Evolutionary conservation across 2,888 invertebrate genomes (phyloP).

Genomic region (Cephus pygmeus): DNA sequence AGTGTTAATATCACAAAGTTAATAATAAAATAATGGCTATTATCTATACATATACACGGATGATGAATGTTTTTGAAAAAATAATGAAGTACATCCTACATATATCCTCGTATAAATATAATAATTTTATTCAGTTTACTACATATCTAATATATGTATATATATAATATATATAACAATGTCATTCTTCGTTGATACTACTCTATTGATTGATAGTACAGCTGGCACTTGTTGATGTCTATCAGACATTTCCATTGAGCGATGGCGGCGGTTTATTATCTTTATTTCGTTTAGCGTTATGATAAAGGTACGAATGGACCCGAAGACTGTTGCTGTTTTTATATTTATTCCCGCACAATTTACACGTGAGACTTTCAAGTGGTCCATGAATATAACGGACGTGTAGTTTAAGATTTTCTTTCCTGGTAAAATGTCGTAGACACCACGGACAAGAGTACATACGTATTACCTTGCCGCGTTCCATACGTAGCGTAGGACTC

Average conservation of each 20-base stretch:
- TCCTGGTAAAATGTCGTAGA: slow-evolving; percentile 61
- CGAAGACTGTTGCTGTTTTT: slow-evolving; percentile 63
- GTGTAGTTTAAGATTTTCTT: slow-evolving; percentile 76
- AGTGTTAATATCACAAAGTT: background rate
- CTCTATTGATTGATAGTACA: background rate
- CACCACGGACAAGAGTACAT: slow-evolving; percentile 65
- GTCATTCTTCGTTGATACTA: slow-evolving; percentile 1
- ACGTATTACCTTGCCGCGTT: slow-evolving; percentile 60
- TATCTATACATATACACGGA: background rate
- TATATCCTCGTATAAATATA: background rate
- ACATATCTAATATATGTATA: background rate
- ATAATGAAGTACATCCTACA: background rate
- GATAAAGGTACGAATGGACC: slow-evolving; percentile 63
- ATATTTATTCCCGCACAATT: slow-evolving; percentile 74
- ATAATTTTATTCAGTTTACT: background rate
- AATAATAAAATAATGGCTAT: background rate
- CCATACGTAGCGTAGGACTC: slow-evolving; percentile 60
- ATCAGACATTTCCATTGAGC: slow-evolving; percentile 30
- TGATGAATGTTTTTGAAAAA: background rate
- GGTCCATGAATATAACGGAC: slow-evolving; percentile 79
- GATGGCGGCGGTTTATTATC: slow-evolving; percentile 38
- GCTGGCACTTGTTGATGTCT: background rate
- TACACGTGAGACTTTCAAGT: slow-evolving; percentile 75
- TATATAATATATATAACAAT: slow-evolving; percentile 6
- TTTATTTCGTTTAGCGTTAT: slow-evolving; percentile 60